These are phyloP conservation scores for Enteromius fasciolatus DNA, from an alignment of 2,797 vertebrate species.

Conservation along the genomic window DNA sequence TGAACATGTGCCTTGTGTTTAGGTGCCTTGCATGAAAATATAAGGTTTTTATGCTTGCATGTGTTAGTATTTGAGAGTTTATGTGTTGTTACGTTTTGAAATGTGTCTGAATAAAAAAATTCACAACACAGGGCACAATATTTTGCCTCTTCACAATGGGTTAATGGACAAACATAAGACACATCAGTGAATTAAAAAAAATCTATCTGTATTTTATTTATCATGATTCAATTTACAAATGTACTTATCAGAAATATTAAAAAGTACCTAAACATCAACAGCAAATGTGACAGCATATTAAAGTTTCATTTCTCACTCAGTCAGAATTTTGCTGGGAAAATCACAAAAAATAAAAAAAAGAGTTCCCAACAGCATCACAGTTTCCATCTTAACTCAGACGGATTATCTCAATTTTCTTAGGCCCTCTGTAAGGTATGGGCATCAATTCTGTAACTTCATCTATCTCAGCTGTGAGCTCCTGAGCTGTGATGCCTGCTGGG, in stretches of 20 bases:
- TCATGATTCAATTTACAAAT: constrained; percentile 16
- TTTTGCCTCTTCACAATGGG: not conserved
- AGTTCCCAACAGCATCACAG: constrained; percentile 15
- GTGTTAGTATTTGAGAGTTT: not conserved
- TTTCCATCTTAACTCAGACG: constrained; percentile 71
- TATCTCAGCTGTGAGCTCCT: constrained; percentile 76
- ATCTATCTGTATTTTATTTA: constrained; percentile 28
- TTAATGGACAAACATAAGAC: not conserved
- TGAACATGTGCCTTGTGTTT: not conserved
- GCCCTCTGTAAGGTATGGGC: constrained; percentile 64
- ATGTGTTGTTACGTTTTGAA: not conserved
- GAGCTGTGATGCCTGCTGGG: constrained; percentile 63
- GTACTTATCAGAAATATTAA: not conserved
- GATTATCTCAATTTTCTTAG: constrained; percentile 73
- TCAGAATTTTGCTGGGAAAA: not conserved
- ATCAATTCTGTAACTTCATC: constrained; percentile 72
- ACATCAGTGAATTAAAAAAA: constrained; percentile 15
- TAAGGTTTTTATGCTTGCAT: not conserved
- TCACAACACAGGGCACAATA: not conserved
- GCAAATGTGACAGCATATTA: not conserved
- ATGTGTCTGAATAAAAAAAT: not conserved
- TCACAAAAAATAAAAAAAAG: constrained; percentile 37
- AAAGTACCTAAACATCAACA: constrained; percentile 27
- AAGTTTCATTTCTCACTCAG: constrained; percentile 2
- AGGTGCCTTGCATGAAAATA: not conserved